Base-by-base conservation (phyloP, 2,797 vertebrate species). In the Coccyzus lansbergi region DNA sequence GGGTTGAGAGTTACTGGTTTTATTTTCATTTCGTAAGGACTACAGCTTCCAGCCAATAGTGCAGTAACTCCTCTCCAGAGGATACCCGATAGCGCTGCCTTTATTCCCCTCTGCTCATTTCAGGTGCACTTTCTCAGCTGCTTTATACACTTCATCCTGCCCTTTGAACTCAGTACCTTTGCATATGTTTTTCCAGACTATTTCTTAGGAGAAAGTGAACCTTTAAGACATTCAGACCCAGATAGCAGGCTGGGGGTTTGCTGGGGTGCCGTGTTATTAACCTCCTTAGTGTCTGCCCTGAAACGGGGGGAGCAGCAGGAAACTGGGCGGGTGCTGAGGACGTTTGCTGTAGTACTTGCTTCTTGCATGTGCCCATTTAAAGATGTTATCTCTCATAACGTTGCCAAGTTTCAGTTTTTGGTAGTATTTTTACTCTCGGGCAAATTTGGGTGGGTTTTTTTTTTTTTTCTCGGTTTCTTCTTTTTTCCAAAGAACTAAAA, bases 371-470 rank as follows among this genome's bases (percentile, higher is more conserved):
- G 90, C 85, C 75, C 12, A 4, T 93, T 94, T 79, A 34, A 90
- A 88, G 89, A 85, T 88, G n/a, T 67, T 91, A 77, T 92, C 69
- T 86, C 38, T 65, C 44, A 6, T 68, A 42, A 4, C 42, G 64
- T 10, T 86, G 85, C 59, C 76, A 65, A 77, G 93, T 97, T 97
- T 97, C 96, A 86, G 87, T 92, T 97, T 96, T 90, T 60, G 0
- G 93, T 95, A 64, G 67, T 95, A 91, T 89, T 96, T 95, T 96
- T 96, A 93, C 70, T 82, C 82, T 83, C 20, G 42, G 48, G 62
- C 74, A 82, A 65, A 44, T 76, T 26, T 63, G 28, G 29, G 44
- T 38, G 42, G 42, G 42, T 42, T 18, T 46, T 48, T 49, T 52
- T 40, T 40, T n/a, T 24, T 29, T 36, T 11, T 31, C 55, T n/a